phyloP scores from a whole-genome alignment of 2,888 invertebrate species.

The Leptopilina drosophilae region DNA sequence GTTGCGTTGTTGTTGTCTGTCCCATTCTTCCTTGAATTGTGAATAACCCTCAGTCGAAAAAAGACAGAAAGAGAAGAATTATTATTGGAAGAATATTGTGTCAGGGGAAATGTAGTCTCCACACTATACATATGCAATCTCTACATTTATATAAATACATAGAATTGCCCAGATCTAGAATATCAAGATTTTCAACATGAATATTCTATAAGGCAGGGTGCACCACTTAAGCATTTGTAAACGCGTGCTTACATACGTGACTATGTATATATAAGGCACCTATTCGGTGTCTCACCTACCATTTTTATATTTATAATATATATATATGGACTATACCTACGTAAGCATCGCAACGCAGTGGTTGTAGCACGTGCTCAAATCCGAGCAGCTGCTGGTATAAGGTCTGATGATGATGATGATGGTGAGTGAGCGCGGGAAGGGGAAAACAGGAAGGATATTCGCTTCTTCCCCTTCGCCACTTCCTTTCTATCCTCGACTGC shows the following conservation, averaged over 20 bases:
- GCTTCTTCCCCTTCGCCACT: constrained; percentile 62
- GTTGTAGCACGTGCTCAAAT: constrained; percentile 75
- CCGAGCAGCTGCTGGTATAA: constrained; percentile 69
- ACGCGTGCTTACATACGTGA: constrained; percentile 34
- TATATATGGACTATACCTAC: constrained; percentile 42
- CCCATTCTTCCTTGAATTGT: background rate
- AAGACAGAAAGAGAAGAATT: background rate
- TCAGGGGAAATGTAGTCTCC: constrained; percentile 4
- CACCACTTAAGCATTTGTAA: constrained; percentile 36
- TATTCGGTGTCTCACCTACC: constrained; percentile 22
- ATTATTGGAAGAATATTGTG: background rate
- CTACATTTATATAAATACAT: background rate
- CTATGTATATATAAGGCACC: constrained; percentile 34
- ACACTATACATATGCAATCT: background rate
- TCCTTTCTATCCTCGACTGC: constrained; percentile 61
- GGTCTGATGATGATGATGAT: constrained; percentile 50
- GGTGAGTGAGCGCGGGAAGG: constrained; percentile 48
- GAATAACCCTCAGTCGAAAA: constrained; percentile 20
- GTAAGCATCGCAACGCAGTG: constrained; percentile 55
- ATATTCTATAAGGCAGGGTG: constrained; percentile 32
- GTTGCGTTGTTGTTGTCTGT: constrained; percentile 9
- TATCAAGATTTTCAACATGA: background rate
- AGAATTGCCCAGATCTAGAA: constrained; percentile 3
- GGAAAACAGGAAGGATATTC: constrained; percentile 71
- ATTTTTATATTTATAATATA: constrained; percentile 12